A percentile compares a stretch with the other conserved stretches of the same genome.
These are phyloP conservation scores for Perdita meconis DNA, from an alignment of 2,888 invertebrate species.

Conservation along the genomic window DNA sequence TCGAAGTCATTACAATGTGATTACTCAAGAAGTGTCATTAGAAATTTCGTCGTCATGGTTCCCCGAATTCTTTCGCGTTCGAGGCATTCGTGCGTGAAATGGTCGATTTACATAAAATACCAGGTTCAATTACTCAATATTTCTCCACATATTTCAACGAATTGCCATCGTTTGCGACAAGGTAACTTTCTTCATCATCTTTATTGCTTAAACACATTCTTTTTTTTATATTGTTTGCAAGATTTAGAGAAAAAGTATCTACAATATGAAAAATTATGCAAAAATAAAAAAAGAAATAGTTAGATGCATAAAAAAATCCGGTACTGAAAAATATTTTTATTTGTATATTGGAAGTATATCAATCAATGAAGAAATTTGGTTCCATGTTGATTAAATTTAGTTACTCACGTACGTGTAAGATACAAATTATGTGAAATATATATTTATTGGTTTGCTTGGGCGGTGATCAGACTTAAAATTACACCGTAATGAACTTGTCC, in stretches of 20 bases:
- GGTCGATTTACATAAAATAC: slow-evolving; percentile 53
- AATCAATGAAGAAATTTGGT: too few species aligned
- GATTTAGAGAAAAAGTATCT: too few species aligned
- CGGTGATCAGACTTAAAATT: slow-evolving; percentile 18
- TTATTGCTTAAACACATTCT: neutral
- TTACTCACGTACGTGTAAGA: neutral
- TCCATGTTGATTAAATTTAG: neutral
- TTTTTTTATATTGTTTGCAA: too few species aligned
- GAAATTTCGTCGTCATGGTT: slow-evolving; percentile 45
- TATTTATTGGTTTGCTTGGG: slow-evolving; percentile 4
- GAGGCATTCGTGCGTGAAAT: slow-evolving; percentile 47
- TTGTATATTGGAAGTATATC: too few species aligned
- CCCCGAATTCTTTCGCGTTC: slow-evolving; percentile 35
- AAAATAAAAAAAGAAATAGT: too few species aligned
- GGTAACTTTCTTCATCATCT: too few species aligned
- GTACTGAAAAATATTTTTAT: too few species aligned
- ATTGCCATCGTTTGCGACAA: slow-evolving; percentile 6
- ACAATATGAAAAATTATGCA: too few species aligned
- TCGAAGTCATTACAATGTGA: neutral
- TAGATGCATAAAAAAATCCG: too few species aligned
- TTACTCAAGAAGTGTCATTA: slow-evolving; percentile 12
- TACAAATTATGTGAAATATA: neutral
- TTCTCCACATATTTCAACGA: slow-evolving; percentile 35
- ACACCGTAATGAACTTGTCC: slow-evolving; percentile 58
- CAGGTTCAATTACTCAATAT: slow-evolving; percentile 56